phyloP scores from a whole-genome alignment of 2,797 vertebrate species.

The Petrocephalus schoutedeni region DNA sequence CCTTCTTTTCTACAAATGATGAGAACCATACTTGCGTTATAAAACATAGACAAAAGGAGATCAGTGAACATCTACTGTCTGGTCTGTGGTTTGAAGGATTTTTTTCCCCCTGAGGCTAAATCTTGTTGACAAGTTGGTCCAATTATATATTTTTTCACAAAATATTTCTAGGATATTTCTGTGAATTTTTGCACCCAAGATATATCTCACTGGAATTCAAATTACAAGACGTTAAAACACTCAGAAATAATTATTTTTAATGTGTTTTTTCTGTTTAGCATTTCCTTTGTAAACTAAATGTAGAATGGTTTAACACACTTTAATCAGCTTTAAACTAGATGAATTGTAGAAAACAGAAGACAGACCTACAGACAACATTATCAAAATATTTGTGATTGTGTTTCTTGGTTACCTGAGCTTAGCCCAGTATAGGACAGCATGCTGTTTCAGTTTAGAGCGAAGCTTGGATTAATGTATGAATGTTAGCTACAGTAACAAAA shows the following conservation, averaged over 20 bases:
- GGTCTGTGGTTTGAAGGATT: background rate
- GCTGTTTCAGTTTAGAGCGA: background rate
- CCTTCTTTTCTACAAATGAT: constrained; percentile 9
- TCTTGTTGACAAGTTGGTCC: constrained; percentile 10
- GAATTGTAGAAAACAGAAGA: background rate
- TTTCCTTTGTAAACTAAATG: background rate
- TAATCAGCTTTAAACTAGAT: background rate
- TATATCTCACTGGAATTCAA: background rate
- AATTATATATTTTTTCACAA: background rate
- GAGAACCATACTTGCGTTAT: background rate
- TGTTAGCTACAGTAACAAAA: background rate
- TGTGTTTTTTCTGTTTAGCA: background rate
- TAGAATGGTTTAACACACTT: background rate
- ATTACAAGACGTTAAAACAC: background rate
- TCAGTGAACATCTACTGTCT: background rate
- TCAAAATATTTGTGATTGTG: background rate
- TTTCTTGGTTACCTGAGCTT: background rate
- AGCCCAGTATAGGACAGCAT: background rate
- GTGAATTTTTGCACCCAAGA: background rate
- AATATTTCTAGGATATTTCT: constrained; percentile 5
- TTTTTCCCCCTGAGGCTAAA: background rate
- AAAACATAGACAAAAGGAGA: constrained; percentile 8
- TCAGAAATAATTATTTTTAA: background rate
- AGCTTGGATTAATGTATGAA: background rate
- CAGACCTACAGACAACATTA: background rate